Conservation (phyloP, 1,140 invertebrate genomes). For the Mactra quadrangularis region DNA sequence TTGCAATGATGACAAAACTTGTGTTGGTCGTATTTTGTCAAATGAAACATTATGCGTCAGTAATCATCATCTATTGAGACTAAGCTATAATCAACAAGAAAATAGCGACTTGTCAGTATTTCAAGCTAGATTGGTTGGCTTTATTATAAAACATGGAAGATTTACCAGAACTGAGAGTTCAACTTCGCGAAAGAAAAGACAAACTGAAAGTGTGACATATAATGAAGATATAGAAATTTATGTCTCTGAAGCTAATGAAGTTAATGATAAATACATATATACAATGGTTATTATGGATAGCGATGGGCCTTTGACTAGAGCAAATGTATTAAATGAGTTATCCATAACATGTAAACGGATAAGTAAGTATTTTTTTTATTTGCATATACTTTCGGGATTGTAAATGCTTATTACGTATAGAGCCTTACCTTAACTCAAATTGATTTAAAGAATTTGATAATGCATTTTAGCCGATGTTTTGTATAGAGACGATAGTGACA, state of each 20-base stretch:
- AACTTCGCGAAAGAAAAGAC: neutral
- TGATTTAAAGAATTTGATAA: too few relatives aligned
- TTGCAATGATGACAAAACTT: constrained; percentile 23
- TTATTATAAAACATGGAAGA: constrained; percentile 46
- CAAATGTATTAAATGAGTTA: constrained; percentile 22
- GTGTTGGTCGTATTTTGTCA: constrained; percentile 22
- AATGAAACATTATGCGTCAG: constrained; percentile 7
- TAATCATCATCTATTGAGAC: constrained; percentile 6
- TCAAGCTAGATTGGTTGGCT: constrained; percentile 55
- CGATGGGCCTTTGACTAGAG: constrained; percentile 24
- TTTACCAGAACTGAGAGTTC: neutral
- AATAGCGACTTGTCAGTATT: constrained; percentile 13
- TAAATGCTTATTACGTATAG: neutral
- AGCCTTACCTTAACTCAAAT: neutral
- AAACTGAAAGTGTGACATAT: neutral
- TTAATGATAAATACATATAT: neutral
- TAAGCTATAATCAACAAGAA: constrained; percentile 7
- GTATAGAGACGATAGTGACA: neutral
- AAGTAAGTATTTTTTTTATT: constrained; percentile 17
- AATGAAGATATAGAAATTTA: constrained; percentile 46
- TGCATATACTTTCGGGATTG: neutral
- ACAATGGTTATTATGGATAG: constrained; percentile 40
- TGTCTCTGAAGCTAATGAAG: neutral
- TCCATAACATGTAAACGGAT: constrained; percentile 37
- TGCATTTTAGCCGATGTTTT: neutral